Conservation (phyloP, 2,888 invertebrate genomes). For the Parapristionchus giblindavisi region DNA sequence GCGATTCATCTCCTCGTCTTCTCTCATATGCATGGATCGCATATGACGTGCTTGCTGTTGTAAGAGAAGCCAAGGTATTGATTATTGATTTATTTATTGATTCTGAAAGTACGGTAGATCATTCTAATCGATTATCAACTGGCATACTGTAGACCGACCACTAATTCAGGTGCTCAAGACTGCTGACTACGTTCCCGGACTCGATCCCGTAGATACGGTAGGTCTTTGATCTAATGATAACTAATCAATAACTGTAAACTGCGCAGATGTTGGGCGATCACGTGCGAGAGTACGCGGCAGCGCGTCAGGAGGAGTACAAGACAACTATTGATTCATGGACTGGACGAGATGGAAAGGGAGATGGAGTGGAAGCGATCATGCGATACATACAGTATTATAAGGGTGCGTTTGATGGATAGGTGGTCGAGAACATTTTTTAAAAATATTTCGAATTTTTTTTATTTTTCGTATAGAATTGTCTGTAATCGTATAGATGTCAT, state of each 20-base stretch:
- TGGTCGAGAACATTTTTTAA: neutral
- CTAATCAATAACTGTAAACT: neutral
- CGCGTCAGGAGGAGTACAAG: neutral
- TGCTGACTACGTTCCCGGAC: conserved; percentile 6
- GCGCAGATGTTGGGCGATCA: conserved; percentile 13
- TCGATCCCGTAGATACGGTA: conserved; percentile 32
- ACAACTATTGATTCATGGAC: conserved; percentile 8
- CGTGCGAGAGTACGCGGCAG: neutral
- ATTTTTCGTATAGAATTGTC: neutral
- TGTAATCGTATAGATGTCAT: neutral
- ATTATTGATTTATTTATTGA: too few species aligned
- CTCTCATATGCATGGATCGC: conserved; percentile 64
- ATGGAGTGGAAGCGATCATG: conserved; percentile 13
- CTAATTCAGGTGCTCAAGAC: neutral
- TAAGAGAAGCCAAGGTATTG: conserved; percentile 40
- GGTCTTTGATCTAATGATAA: neutral
- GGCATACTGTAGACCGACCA: neutral
- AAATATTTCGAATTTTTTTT: neutral
- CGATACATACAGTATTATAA: conserved; percentile 31
- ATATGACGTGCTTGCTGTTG: conserved; percentile 54
- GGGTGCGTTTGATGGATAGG: neutral
- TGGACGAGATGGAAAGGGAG: conserved; percentile 14
- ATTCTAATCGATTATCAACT: neutral
- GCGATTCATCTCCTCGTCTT: conserved; percentile 28
- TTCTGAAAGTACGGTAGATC: neutral